These are phyloP conservation scores for Atherix ibis DNA, from an alignment of 2,888 invertebrate species.

Conservation along the genomic window DNA sequence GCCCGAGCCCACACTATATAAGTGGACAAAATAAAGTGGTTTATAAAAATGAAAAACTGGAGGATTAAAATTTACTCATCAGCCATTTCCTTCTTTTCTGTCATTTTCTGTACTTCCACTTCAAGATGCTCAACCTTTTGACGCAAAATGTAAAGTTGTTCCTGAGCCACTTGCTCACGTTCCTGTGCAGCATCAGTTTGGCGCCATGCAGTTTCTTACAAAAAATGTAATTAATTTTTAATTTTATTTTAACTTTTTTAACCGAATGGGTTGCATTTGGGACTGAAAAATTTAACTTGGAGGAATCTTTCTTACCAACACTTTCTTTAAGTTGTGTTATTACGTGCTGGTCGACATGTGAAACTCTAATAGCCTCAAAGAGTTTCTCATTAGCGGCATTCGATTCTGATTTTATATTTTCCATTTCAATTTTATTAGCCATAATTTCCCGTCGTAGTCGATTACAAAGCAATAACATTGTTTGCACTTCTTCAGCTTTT, in stretches of 20 bases:
- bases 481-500: slow-evolving; percentile 10
- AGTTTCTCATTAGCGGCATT: slow-evolving; percentile 17
- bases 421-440: slow-evolving; percentile 9
- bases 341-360: slow-evolving; percentile 25
- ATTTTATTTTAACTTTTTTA: neutral
- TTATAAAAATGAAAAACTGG: no score
- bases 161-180: slow-evolving; percentile 28
- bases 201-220: slow-evolving; percentile 29
- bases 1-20: neutral
- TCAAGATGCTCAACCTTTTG: slow-evolving; percentile 24
- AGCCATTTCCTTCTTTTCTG: slow-evolving; percentile 16
- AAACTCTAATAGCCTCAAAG: slow-evolving; percentile 18
- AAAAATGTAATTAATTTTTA: neutral
- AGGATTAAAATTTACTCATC: no score
- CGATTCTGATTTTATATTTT: slow-evolving; percentile 22
- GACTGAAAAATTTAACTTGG: neutral
- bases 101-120: slow-evolving; percentile 21
- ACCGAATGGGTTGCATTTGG: neutral
- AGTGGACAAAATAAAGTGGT: no score
- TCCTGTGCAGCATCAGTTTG: slow-evolving; percentile 30
- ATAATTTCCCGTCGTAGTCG: slow-evolving; percentile 7
- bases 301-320: slow-evolving; percentile 19
- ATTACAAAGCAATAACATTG: slow-evolving; percentile 8
- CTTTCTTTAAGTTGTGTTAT: slow-evolving; percentile 25
- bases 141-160: slow-evolving; percentile 23